phyloP scores from a whole-genome alignment of 1,140 invertebrate genomes.

The Matsumurasca onukii region DNA sequence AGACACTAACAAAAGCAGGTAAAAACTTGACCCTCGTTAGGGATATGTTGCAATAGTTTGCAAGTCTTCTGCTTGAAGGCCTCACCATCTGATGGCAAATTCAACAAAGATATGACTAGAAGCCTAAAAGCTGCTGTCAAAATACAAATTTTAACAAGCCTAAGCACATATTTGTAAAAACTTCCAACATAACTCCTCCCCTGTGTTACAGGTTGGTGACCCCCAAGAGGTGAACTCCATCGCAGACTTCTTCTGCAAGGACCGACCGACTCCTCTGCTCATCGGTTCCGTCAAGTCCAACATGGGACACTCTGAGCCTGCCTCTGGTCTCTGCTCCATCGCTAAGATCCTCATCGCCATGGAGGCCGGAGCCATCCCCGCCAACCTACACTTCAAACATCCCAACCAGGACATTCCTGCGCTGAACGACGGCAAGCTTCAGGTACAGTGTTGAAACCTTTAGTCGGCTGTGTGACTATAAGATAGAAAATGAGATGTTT shows the following conservation, averaged over 20 bases:
- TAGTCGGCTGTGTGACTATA: too few relatives aligned
- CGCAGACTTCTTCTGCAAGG: slow-evolving; percentile 87
- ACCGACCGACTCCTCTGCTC: slow-evolving; percentile 73
- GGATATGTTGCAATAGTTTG: too few relatives aligned
- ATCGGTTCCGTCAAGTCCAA: slow-evolving; percentile 97
- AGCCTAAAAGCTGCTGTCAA: too few relatives aligned
- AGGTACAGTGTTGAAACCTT: slow-evolving; percentile 56
- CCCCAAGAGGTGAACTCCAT: slow-evolving; percentile 96
- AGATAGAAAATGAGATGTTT: too few relatives aligned
- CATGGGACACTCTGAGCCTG: slow-evolving; percentile 96
- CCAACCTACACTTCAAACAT: slow-evolving; percentile 83
- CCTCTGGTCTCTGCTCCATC: slow-evolving; percentile 86
- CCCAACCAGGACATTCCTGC: slow-evolving; percentile 91
- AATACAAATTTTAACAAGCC: too few relatives aligned
- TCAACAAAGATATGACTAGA: too few relatives aligned
- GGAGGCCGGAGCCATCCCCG: slow-evolving; percentile 82
- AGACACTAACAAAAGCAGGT: too few relatives aligned
- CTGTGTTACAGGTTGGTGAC: slow-evolving; percentile 77
- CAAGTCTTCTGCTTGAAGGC: too few relatives aligned
- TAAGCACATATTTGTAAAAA: too few relatives aligned
- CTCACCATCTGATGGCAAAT: too few relatives aligned
- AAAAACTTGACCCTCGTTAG: too few relatives aligned
- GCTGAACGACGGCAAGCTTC: slow-evolving; percentile 78
- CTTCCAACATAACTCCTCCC: not conserved
- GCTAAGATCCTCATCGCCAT: slow-evolving; percentile 91